Conservation (phyloP, 1,140 invertebrate species). For the Caerostris extrusa region DNA sequence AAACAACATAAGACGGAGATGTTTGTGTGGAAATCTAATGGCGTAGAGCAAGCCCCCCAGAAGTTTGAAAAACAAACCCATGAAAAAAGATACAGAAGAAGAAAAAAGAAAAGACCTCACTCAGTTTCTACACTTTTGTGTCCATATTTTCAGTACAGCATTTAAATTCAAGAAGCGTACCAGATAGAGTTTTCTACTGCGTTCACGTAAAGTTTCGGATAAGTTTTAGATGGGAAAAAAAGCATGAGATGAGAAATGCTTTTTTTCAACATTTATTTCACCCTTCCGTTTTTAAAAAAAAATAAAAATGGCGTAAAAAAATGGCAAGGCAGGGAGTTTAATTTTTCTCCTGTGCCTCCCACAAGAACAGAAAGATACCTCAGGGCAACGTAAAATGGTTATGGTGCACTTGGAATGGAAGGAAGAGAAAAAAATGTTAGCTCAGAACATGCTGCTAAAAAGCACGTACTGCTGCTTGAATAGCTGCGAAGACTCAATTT, state of each 20-base stretch:
- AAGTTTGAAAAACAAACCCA: conserved; percentile 60
- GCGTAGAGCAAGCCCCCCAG: conserved; percentile 38
- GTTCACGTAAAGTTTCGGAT: conserved; percentile 63
- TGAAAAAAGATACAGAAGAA: background rate
- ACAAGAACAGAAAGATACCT: background rate
- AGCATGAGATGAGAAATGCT: background rate
- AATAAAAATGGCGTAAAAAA: conserved; percentile 33
- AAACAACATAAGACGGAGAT: conserved; percentile 5
- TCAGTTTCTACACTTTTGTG: conserved; percentile 12
- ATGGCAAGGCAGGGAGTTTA: conserved; percentile 34
- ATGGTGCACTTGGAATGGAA: background rate
- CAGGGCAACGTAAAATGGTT: conserved; percentile 39
- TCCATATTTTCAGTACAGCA: conserved; percentile 47
- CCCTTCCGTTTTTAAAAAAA: background rate
- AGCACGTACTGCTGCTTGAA: too few relatives aligned
- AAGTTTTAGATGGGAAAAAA: conserved; percentile 46
- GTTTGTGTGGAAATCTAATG: conserved; percentile 64
- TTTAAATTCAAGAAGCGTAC: conserved; percentile 65
- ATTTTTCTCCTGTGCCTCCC: background rate
- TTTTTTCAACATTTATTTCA: background rate
- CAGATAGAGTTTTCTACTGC: conserved; percentile 65
- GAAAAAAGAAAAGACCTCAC: background rate
- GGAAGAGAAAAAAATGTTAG: background rate
- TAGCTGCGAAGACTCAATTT: too few relatives aligned
- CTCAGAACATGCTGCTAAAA: background rate